Conservation (phyloP, 1,140 invertebrate genomes). For the Dermatophagoides farinae region DNA sequence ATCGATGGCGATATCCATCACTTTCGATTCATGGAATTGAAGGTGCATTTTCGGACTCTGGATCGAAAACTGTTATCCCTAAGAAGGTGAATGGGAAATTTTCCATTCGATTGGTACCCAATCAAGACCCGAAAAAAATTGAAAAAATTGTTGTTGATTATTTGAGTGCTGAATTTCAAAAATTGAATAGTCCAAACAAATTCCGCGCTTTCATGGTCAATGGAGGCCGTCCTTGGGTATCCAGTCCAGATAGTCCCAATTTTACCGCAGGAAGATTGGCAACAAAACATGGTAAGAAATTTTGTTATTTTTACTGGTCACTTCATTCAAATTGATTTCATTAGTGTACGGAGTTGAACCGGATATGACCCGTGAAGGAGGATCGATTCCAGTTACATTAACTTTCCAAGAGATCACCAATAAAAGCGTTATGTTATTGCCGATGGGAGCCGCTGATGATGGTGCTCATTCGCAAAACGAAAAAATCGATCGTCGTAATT, state of each 20-base stretch:
- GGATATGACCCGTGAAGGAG: conserved; percentile 82
- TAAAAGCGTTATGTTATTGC: conserved; percentile 76
- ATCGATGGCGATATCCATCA: conserved; percentile 70
- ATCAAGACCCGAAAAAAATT: conserved; percentile 59
- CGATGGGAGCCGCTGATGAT: conserved; percentile 70
- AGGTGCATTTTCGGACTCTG: conserved; percentile 75
- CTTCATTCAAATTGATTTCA: neutral
- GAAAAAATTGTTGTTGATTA: conserved; percentile 49
- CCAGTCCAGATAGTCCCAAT: conserved; percentile 73
- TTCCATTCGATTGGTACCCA: conserved; percentile 77
- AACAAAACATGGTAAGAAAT: conserved; percentile 40
- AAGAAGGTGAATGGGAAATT: conserved; percentile 87
- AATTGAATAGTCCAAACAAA: conserved; percentile 59
- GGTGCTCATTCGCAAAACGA: conserved; percentile 97
- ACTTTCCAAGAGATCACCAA: conserved; percentile 68
- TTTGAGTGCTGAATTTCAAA: conserved; percentile 41
- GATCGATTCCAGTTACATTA: conserved; percentile 83
- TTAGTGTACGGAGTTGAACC: conserved; percentile 73
- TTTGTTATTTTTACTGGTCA: neutral
- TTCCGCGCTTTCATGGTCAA: conserved; percentile 47
- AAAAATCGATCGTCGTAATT: conserved; percentile 76
- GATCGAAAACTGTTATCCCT: conserved; percentile 87
- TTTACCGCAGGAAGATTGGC: conserved; percentile 69
- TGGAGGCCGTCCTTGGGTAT: conserved; percentile 70
- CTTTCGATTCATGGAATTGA: conserved; percentile 74